Evolutionary conservation across 1,140 invertebrate species (phyloP).

Genomic region (Varroa destructor): DNA sequence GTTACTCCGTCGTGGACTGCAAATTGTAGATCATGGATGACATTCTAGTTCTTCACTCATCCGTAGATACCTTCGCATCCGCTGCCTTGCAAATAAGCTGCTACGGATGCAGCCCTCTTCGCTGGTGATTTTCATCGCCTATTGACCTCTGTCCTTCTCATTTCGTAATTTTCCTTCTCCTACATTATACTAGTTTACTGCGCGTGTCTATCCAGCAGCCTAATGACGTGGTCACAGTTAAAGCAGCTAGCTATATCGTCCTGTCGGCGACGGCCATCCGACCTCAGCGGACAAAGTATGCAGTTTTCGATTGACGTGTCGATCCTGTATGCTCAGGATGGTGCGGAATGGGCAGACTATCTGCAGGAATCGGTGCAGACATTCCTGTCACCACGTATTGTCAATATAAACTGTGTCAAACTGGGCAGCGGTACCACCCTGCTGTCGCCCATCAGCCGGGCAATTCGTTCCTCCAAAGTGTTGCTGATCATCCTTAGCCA

Average conservation of each 20-base stretch:
- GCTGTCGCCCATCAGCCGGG: constrained; percentile 27
- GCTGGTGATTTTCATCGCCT: too few relatives aligned
- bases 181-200: too few relatives aligned
- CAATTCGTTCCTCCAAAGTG: constrained; percentile 13
- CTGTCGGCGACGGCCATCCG: constrained; percentile 3
- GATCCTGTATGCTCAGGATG: constrained; percentile 20
- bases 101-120: too few relatives aligned
- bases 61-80: too few relatives aligned
- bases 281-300: background rate
- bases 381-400: constrained; percentile 1
- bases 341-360: constrained; percentile 23
- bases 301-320: constrained; percentile 25
- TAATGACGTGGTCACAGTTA: constrained; percentile 21
- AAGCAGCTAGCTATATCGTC: constrained; percentile 26
- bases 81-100: too few relatives aligned
- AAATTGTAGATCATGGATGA: too few relatives aligned
- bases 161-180: too few relatives aligned
- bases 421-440: constrained; percentile 28
- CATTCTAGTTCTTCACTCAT: too few relatives aligned
- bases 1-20: too few relatives aligned
- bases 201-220: too few relatives aligned
- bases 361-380: constrained; percentile 27
- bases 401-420: constrained; percentile 26
- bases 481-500: constrained; percentile 16
- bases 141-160: too few relatives aligned